Evolutionary conservation across 2,797 vertebrate genomes (phyloP).

Genomic region (Picus viridis): DNA sequence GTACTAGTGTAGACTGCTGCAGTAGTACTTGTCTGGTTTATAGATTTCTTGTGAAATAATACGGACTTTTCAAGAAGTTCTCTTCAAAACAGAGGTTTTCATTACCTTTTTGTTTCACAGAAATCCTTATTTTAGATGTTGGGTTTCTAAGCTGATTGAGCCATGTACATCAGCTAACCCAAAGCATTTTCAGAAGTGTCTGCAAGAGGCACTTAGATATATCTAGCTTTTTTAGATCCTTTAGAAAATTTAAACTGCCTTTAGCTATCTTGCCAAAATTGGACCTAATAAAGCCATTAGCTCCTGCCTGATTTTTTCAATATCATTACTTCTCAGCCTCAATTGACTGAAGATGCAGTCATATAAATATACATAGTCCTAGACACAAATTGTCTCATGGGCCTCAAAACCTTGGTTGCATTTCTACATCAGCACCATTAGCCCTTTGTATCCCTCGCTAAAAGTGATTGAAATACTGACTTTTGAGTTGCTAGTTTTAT

Average conservation of each 20-base stretch:
- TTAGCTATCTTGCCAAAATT: background rate
- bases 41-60: conserved; percentile 61
- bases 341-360: background rate
- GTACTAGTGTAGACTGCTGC: background rate
- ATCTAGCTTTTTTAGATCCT: background rate
- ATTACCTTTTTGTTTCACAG: conserved; percentile 32
- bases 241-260: background rate
- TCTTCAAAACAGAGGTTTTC: conserved; percentile 43
- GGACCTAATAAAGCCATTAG: background rate
- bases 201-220: background rate
- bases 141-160: conserved; percentile 6
- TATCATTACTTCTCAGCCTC: background rate
- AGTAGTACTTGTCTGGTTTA: conserved; percentile 44
- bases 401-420: background rate
- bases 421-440: background rate
- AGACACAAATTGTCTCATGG: background rate
- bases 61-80: conserved; percentile 42
- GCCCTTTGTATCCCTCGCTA: background rate
- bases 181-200: background rate
- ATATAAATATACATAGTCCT: background rate
- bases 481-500: background rate
- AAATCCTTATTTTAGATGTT: background rate
- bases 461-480: background rate
- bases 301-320: background rate
- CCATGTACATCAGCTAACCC: background rate